Percentiles rank a stretch among this genome's conserved stretches.
These are phyloP conservation scores for Calyptommatus sinebrachiatus DNA, from an alignment of 2,113 vertebrate species.

Conservation along the genomic window DNA sequence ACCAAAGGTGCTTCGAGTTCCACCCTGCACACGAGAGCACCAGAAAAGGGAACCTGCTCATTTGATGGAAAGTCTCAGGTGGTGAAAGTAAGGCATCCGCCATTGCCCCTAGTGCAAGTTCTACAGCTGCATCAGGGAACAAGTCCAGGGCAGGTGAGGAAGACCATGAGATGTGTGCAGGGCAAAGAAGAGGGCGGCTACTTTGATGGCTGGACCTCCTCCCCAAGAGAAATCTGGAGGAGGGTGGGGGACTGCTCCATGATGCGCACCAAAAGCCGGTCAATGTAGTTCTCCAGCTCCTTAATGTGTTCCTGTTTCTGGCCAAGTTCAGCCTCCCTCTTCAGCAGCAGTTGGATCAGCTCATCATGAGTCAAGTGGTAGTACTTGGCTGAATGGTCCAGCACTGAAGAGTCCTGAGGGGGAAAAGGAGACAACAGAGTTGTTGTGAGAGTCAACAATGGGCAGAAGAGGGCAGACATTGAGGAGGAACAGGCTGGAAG, in stretches of 20 bases:
- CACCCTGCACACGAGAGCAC: neutral
- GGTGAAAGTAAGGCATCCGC: neutral
- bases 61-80: neutral
- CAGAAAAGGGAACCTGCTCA: too few species aligned
- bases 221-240: constrained; percentile 84
- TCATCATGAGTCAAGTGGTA: constrained; percentile 93
- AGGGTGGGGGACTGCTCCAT: constrained; percentile 94
- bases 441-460: neutral
- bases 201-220: constrained; percentile 63
- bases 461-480: too few species aligned
- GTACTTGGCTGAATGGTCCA: constrained; percentile 84
- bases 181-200: constrained; percentile 20
- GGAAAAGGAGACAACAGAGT: too few species aligned
- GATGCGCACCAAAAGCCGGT: constrained; percentile 94
- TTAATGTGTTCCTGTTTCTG: constrained; percentile 82
- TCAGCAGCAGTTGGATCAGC: constrained; percentile 87
- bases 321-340: constrained; percentile 85
- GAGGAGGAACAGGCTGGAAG: too few species aligned
- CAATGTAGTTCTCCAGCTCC: constrained; percentile 96
- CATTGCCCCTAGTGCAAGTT: too few species aligned
- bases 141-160: neutral
- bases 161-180: neutral
- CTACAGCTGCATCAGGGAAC: neutral
- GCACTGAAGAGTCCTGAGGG: constrained; percentile 58
- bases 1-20: neutral